phyloP scores from a whole-genome alignment of 2,797 vertebrate species.

The Pseudochromis fuscus region DNA sequence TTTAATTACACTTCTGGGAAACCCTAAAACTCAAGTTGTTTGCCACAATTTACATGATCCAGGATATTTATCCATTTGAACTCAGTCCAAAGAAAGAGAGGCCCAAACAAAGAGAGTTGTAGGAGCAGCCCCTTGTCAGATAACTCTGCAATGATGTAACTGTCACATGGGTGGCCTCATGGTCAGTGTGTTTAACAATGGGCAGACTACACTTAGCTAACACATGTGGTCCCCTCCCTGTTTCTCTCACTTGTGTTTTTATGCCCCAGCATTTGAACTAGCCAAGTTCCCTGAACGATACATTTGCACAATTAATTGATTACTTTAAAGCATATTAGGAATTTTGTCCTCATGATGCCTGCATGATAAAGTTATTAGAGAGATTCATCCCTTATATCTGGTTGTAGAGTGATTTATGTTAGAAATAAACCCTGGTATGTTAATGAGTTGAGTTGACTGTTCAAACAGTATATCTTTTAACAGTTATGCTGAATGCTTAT shows the following conservation, averaged over 20 bases:
- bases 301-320: background rate
- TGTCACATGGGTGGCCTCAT: slow-evolving; percentile 29
- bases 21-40: background rate
- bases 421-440: background rate
- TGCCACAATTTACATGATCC: background rate
- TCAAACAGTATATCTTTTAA: slow-evolving; percentile 7
- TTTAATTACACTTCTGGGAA: background rate
- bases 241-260: background rate
- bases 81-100: background rate
- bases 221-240: background rate
- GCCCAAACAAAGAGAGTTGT: slow-evolving; percentile 3
- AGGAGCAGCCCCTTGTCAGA: background rate
- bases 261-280: slow-evolving; percentile 10
- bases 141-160: slow-evolving; percentile 23
- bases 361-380: background rate
- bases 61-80: slow-evolving; percentile 7
- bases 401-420: background rate
- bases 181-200: slow-evolving; percentile 25
- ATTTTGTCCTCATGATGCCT: background rate
- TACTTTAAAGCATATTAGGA: background rate
- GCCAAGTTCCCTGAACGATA: background rate
- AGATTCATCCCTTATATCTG: background rate
- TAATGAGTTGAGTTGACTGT: background rate
- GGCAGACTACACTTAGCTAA: background rate
- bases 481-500: background rate